phyloP scores from a whole-genome alignment of 2,797 vertebrate species.

The Hemibagrus guttatus region DNA sequence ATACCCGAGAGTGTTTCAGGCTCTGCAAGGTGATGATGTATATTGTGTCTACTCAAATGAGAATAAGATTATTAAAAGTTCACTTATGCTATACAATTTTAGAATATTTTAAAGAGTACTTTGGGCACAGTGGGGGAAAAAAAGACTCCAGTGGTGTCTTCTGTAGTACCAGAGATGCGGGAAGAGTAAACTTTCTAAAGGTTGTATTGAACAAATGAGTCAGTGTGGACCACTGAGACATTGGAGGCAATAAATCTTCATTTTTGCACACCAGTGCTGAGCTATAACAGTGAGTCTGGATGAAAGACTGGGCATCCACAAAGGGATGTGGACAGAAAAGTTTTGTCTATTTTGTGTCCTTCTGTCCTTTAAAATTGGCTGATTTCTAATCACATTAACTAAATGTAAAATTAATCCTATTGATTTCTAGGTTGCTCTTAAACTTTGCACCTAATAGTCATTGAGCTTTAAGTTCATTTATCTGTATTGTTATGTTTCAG shows the following conservation, averaged over 20 bases:
- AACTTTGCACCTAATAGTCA: neutral
- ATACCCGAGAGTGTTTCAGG: neutral
- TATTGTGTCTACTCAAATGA: neutral
- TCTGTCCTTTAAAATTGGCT: neutral
- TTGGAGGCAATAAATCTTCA: slow-evolving; percentile 69
- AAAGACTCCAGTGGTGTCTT: neutral
- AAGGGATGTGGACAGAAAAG: neutral
- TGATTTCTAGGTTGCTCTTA: neutral
- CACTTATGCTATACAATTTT: neutral
- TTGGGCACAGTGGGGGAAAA: no score
- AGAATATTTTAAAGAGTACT: neutral
- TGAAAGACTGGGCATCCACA: slow-evolving; percentile 35
- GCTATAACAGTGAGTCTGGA: slow-evolving; percentile 61
- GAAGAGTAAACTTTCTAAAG: slow-evolving; percentile 51
- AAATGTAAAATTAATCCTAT: neutral
- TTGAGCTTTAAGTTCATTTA: neutral
- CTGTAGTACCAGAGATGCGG: slow-evolving; percentile 28
- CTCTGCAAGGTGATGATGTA: neutral
- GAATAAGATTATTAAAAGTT: neutral
- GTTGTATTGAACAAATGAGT: slow-evolving; percentile 54
- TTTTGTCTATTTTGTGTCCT: neutral
- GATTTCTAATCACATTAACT: neutral
- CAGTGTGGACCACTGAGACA: slow-evolving; percentile 46
- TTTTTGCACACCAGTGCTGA: slow-evolving; percentile 65
- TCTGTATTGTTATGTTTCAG: neutral